These are phyloP conservation scores for Leguminivora glycinivorella DNA, from an alignment of 1,140 invertebrate species.

Conservation along the genomic window DNA sequence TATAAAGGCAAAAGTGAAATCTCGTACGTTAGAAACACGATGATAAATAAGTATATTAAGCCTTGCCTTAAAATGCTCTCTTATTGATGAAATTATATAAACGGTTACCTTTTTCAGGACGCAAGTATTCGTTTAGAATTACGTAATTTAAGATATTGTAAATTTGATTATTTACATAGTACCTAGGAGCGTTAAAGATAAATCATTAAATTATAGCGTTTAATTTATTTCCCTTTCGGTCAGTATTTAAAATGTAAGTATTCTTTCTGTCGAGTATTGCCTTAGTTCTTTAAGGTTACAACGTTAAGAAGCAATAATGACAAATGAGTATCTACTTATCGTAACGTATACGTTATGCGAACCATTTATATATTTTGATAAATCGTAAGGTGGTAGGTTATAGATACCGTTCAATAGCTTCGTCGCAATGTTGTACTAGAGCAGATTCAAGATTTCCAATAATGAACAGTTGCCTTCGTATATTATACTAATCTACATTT, in stretches of 20 bases:
- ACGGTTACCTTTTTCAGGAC: conserved; percentile 77
- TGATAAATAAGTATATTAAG: conserved; percentile 33
- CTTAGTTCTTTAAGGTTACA: conserved; percentile 47
- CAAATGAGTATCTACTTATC: conserved; percentile 39
- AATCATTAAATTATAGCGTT: conserved; percentile 62
- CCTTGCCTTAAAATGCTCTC: conserved; percentile 77
- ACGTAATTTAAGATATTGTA: conserved; percentile 72
- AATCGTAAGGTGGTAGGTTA: conserved; percentile 6
- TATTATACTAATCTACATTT: conserved; percentile 20
- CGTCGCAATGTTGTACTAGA: conserved; percentile 16
- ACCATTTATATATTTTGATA: conserved; percentile 31
- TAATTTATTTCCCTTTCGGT: conserved; percentile 77
- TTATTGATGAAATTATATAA: conserved; percentile 72
- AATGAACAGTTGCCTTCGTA: conserved; percentile 21
- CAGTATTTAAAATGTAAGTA: conserved; percentile 78
- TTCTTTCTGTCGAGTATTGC: conserved; percentile 62
- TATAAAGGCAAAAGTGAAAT: background rate
- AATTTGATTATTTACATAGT: conserved; percentile 69
- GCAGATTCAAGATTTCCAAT: conserved; percentile 3
- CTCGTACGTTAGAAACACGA: conserved; percentile 11
- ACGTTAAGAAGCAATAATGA: conserved; percentile 66
- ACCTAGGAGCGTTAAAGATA: conserved; percentile 36
- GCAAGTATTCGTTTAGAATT: conserved; percentile 74
- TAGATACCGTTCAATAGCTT: conserved; percentile 23
- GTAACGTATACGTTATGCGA: conserved; percentile 24